Evolutionary conservation across 1,140 invertebrate genomes (phyloP), one percentile per base, ranked within the genome.

Genomic region (Drosophila guanche): DNA sequence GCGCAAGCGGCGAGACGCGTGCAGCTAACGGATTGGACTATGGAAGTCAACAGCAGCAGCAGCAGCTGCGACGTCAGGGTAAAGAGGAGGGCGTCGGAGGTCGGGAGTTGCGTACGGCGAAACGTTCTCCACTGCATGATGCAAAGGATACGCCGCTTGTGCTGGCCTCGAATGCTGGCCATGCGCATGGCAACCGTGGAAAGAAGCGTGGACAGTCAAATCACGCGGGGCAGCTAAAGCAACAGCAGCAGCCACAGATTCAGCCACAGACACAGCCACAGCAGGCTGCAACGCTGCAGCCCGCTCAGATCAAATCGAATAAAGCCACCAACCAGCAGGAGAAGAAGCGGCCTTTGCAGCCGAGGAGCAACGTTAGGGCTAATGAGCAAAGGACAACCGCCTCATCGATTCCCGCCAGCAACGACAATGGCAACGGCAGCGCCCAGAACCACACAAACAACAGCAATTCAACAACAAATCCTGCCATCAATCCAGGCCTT

Each of bases 81-180:
- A 79, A 84, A 23, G 84, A 88, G 1, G 71, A 88, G 54, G 59
- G 45, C 41, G 55, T 37, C 54, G 72, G 57, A 5, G 57, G 29
- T 47, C 77, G 84, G 0, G 74, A 75, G 22, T 46, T 58, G 47
- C 76, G 88, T 4, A 52, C 65, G 22, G 56, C 74, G 2, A 90
- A 90, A 20, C 85, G 85, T 6, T 90, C 89, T 4, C 89, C 89
- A 1, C 42, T 83, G 23, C 85, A 90, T 53, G 89, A 90, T 29
- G 47, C 76, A 23, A 90, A 90, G 50, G 89, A 88, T n/a, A 45
- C 55, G 40, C 27, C 61, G 23, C 42, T 25, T 40, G 37, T 58
- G 5, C 16, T 27, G 7, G 33, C 27, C 5, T 7, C 62, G 23
- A 29, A 42, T 25, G 51, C 46, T 5, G 50, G 76, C 7, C 74